A percentile compares a stretch with the other conserved stretches of the same genome.
Conservation (phyloP, 2,797 vertebrate genomes). For the Tiaroga cobitis region DNA sequence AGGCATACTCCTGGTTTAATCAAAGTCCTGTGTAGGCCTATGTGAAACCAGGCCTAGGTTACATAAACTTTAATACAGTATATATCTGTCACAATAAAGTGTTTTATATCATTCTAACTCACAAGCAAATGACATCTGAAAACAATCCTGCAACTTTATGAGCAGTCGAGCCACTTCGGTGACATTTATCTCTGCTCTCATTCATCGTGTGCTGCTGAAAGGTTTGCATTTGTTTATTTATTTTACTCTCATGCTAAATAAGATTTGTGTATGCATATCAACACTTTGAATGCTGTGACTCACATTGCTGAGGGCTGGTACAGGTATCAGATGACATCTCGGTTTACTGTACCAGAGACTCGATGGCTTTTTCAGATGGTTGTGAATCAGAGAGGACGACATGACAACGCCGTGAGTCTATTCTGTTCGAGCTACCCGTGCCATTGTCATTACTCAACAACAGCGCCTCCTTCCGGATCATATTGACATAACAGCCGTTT, state of each 20-base stretch:
- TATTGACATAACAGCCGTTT: neutral
- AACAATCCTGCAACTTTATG: neutral
- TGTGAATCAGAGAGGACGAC: neutral
- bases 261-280: slow-evolving; percentile 13
- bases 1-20: too few species aligned
- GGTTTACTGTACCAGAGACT: neutral
- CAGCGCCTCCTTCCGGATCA: slow-evolving; percentile 3
- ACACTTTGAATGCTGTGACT: slow-evolving; percentile 8
- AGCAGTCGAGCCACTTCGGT: neutral
- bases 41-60: too few species aligned
- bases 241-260: slow-evolving; percentile 6
- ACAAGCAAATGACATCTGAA: neutral
- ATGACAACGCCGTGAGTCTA: neutral
- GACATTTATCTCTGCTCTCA: slow-evolving; percentile 9
- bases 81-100: neutral
- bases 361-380: neutral
- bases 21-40: too few species aligned
- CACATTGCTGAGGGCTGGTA: slow-evolving; percentile 5
- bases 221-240: neutral
- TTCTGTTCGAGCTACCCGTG: neutral
- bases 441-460: slow-evolving; percentile 13
- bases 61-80: neutral
- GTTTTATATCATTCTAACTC: neutral
- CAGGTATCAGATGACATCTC: neutral
- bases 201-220: neutral